These are phyloP conservation scores for Pseudorhombus dupliciocellatus DNA, from an alignment of 2,113 vertebrate genomes.

Conservation along the genomic window DNA sequence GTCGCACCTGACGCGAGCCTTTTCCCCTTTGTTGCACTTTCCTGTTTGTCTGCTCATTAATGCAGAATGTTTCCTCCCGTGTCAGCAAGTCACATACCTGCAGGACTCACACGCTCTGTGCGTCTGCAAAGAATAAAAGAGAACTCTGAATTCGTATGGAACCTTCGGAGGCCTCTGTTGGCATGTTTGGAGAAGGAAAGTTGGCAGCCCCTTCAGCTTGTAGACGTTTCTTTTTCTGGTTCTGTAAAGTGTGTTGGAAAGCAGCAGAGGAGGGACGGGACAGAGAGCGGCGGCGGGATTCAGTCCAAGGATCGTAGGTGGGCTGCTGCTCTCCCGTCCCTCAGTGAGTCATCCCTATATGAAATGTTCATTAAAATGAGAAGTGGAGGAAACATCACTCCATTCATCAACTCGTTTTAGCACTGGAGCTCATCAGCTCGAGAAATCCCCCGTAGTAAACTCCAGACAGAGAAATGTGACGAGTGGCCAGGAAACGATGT, in stretches of 20 bases:
- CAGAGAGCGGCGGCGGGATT: slow-evolving; percentile 25
- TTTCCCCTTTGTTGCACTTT: slow-evolving; percentile 55
- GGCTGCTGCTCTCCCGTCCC: background rate
- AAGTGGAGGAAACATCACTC: background rate
- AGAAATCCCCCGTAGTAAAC: background rate
- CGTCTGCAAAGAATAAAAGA: slow-evolving; percentile 1
- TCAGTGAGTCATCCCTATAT: background rate
- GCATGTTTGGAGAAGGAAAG: slow-evolving; percentile 17
- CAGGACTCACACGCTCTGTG: background rate
- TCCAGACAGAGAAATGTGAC: background rate
- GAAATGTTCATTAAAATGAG: slow-evolving; percentile 3
- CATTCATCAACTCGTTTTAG: background rate
- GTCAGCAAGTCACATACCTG: slow-evolving; percentile 10
- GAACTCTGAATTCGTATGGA: slow-evolving; percentile 11
- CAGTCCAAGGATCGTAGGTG: slow-evolving; percentile 4
- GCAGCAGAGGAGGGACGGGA: background rate
- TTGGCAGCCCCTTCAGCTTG: slow-evolving; percentile 26
- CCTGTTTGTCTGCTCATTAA: slow-evolving; percentile 54
- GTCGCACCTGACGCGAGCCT: slow-evolving; percentile 5
- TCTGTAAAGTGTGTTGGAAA: slow-evolving; percentile 19
- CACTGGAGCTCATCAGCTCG: too few relatives aligned
- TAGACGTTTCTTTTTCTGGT: background rate
- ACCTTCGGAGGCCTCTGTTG: background rate
- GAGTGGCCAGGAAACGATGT: background rate
- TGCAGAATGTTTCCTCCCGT: slow-evolving; percentile 12